Conservation (phyloP, 2,797 vertebrate genomes). For the Microctenopoma stevenorrisi region DNA sequence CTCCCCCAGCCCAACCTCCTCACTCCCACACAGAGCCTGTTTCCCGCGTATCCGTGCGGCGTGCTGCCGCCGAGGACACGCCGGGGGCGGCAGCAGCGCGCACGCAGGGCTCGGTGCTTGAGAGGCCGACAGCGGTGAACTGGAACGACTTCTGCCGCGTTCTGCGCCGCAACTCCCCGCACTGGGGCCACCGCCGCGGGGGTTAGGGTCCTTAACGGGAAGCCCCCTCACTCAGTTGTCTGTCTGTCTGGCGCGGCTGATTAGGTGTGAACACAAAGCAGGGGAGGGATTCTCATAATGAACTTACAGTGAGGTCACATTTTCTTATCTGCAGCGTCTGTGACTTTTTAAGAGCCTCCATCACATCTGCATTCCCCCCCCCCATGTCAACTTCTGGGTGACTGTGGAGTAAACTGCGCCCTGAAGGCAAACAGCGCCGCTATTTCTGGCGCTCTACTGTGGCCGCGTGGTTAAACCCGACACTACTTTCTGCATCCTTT, state of each 20-base stretch:
- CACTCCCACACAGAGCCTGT: slow-evolving; percentile 39
- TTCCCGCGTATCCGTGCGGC: slow-evolving; percentile 43
- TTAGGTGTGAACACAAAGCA: slow-evolving; percentile 46
- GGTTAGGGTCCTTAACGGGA: slow-evolving; percentile 57
- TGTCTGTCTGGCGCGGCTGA: slow-evolving; percentile 58
- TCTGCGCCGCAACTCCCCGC: slow-evolving; percentile 47
- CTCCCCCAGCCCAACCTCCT: slow-evolving; percentile 12
- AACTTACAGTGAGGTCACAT: not conserved
- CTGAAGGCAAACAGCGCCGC: not conserved
- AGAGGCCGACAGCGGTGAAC: slow-evolving; percentile 76
- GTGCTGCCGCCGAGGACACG: slow-evolving; percentile 62
- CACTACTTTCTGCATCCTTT: slow-evolving; percentile 35
- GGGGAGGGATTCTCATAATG: not conserved
- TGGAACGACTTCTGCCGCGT: slow-evolving; percentile 51
- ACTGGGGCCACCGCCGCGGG: slow-evolving; percentile 63
- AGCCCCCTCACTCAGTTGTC: slow-evolving; percentile 59
- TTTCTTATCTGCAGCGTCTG: not conserved
- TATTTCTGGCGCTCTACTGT: not conserved
- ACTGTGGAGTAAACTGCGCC: not conserved
- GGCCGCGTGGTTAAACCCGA: slow-evolving; percentile 29
- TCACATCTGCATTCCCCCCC: not conserved
- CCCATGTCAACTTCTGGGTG: no score
- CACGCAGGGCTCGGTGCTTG: slow-evolving; percentile 82
- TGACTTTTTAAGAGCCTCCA: not conserved
- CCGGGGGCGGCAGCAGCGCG: slow-evolving; percentile 77